These are phyloP conservation scores for Megaceryle maxima DNA, from an alignment of 2,113 vertebrate species.

Conservation along the genomic window DNA sequence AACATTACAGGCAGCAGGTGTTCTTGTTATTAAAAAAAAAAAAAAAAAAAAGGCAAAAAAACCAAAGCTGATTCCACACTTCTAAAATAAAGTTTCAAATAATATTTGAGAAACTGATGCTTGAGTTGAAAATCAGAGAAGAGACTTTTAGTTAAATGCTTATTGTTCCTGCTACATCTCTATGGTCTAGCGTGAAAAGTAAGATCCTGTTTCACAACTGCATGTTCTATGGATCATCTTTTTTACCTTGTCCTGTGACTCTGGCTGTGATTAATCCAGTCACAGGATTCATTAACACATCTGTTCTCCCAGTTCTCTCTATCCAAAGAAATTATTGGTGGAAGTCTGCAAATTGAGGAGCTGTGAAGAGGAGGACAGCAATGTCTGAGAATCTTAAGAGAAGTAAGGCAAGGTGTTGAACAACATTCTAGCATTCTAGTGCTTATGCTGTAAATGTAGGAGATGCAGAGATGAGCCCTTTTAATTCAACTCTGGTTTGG, in stretches of 20 bases:
- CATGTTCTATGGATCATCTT: not conserved
- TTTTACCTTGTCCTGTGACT: not conserved
- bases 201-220: not conserved
- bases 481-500: not conserved
- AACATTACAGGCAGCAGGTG: not conserved
- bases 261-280: not conserved
- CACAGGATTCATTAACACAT: not conserved
- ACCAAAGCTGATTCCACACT: not conserved
- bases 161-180: not conserved
- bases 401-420: not conserved
- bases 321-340: not conserved
- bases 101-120: not conserved
- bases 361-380: not conserved
- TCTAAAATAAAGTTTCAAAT: not conserved
- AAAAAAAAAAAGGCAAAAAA: not conserved
- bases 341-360: not conserved
- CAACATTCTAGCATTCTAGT: too few species aligned
- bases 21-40: not conserved
- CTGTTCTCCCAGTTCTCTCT: not conserved
- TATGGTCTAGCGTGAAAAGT: not conserved
- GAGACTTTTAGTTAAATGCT: not conserved
- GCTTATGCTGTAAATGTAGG: rapidly evolving
- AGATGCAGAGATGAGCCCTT: not conserved
- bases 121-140: not conserved
- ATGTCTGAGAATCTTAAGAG: not conserved